A percentile compares a stretch with the other conserved stretches of the same genome.
Evolutionary conservation across 2,888 invertebrate genomes (phyloP).

Genomic region (Calameuta pallipes): DNA sequence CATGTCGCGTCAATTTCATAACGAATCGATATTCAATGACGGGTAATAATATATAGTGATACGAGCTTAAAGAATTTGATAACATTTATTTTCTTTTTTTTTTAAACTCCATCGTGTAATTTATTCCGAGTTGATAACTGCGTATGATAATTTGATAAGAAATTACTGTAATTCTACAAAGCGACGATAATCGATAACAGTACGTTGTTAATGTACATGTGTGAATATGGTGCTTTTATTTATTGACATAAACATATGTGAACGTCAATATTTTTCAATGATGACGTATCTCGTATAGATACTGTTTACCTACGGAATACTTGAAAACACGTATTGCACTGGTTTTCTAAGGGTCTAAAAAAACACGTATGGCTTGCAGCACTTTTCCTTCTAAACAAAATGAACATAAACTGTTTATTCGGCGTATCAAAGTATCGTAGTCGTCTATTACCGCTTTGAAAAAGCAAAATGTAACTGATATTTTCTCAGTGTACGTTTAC

Average conservation of each 20-base stretch:
- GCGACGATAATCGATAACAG: background rate
- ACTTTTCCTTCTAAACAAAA: background rate
- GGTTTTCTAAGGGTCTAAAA: background rate
- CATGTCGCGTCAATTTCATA: background rate
- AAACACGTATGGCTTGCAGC: background rate
- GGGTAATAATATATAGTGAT: background rate
- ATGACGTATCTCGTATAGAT: background rate
- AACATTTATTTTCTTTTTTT: background rate
- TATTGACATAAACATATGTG: background rate
- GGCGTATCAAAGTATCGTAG: background rate
- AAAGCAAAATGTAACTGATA: background rate
- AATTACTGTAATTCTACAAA: background rate
- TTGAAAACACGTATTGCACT: background rate
- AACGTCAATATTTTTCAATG: background rate
- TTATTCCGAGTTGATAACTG: background rate
- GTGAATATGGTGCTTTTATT: background rate
- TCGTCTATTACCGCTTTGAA: background rate
- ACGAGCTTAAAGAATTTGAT: background rate
- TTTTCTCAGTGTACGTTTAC: background rate
- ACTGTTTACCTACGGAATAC: background rate
- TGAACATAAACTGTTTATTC: background rate
- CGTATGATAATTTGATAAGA: background rate
- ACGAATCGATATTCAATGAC: background rate
- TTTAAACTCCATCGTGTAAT: background rate
- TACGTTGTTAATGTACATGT: background rate